These are phyloP conservation scores for Leptonema lineaticorne DNA, from an alignment of 1,140 invertebrate species.

Conservation along the genomic window DNA sequence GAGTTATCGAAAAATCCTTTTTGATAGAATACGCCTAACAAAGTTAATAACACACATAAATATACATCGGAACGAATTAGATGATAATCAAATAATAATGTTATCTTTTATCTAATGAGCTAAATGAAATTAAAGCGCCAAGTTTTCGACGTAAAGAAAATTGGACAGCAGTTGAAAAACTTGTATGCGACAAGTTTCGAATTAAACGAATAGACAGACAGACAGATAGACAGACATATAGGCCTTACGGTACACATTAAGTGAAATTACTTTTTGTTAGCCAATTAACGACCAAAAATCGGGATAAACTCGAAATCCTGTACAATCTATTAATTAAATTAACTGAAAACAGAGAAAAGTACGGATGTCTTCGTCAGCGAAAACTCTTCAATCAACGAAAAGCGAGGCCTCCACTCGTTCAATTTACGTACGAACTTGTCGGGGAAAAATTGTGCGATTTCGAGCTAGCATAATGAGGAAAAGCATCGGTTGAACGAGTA, in stretches of 20 bases:
- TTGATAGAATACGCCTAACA: no score
- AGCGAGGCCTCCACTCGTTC: no score
- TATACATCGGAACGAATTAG: no score
- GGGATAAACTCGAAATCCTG: not conserved
- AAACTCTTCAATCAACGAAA: not conserved
- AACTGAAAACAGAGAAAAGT: not conserved
- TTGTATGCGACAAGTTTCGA: constrained; percentile 6
- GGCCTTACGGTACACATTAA: not conserved
- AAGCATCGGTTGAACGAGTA: no score
- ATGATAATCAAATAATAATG: no score
- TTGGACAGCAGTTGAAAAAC: constrained; percentile 1
- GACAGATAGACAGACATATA: no score
- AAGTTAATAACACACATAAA: no score
- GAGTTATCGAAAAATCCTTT: no score
- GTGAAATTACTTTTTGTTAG: not conserved
- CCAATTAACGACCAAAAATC: not conserved
- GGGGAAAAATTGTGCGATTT: no score
- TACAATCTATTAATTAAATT: not conserved
- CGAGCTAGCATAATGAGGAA: no score
- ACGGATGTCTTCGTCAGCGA: not conserved
- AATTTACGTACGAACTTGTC: no score
- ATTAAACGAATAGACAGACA: constrained; percentile 11
- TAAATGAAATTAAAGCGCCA: not conserved
- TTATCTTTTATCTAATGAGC: not conserved
- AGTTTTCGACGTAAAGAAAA: not conserved